Evolutionary conservation across 2,797 vertebrate genomes (phyloP).

Genomic region (Sandelia bainsii): DNA sequence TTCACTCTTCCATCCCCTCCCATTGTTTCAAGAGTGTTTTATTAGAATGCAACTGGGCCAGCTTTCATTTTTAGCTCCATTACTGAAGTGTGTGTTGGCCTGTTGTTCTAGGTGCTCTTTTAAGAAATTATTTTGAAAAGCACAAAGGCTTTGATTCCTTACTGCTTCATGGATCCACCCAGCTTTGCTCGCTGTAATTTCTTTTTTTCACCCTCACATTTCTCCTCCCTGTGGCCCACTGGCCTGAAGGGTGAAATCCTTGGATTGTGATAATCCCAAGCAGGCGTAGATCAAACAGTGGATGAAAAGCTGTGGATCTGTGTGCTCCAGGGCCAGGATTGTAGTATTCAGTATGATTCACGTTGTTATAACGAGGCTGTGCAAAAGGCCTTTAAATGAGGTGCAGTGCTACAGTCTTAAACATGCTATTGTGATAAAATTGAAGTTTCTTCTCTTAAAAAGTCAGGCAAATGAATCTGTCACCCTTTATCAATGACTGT

Average conservation of each 20-base stretch:
- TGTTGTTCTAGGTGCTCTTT: conserved; percentile 76
- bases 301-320: conserved; percentile 73
- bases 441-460: too few relatives aligned
- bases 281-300: conserved; percentile 77
- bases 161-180: conserved; percentile 64
- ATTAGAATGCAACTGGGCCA: conserved; percentile 58
- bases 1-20: conserved; percentile 43
- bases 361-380: conserved; percentile 33
- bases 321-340: conserved; percentile 56
- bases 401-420: too few relatives aligned
- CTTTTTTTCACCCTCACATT: conserved; percentile 40
- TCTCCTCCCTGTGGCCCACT: conserved; percentile 65
- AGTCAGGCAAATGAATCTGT: too few relatives aligned
- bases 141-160: conserved; percentile 69
- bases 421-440: too few relatives aligned
- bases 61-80: conserved; percentile 45
- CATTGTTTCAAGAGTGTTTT: conserved; percentile 47
- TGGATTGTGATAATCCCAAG: conserved; percentile 80
- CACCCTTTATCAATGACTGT: too few relatives aligned
- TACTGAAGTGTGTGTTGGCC: conserved; percentile 46
- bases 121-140: conserved; percentile 72
- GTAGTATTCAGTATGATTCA: conserved; percentile 42
- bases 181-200: conserved; percentile 59
- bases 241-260: conserved; percentile 74
- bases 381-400: background rate